Conservation (phyloP, 35 echinoderm and acorn worm genomes). For the Antedon bifida region DNA sequence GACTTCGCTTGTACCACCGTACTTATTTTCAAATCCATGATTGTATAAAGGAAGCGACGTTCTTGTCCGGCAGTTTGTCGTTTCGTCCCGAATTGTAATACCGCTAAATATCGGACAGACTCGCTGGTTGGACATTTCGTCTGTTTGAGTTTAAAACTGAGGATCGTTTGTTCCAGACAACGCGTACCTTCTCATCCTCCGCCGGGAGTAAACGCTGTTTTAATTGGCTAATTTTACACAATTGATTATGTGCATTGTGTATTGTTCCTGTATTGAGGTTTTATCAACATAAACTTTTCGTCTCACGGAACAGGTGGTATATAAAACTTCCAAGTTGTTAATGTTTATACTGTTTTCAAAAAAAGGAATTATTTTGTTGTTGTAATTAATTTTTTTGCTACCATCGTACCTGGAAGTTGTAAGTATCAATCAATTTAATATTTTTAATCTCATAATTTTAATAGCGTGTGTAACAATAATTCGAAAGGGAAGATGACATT, state of each 20-base stretch:
- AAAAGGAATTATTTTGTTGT: too few relatives aligned
- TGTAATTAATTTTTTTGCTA: too few relatives aligned
- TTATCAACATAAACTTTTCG: neutral
- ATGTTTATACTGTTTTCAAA: neutral
- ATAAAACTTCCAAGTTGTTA: neutral
- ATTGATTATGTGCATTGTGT: neutral
- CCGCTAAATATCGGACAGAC: neutral
- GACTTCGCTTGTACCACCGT: neutral
- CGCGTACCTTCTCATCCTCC: neutral
- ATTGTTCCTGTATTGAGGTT: neutral
- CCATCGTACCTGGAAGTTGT: too few relatives aligned
- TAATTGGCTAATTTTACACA: neutral
- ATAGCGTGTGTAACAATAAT: too few relatives aligned
- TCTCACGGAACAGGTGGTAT: neutral
- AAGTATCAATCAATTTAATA: too few relatives aligned
- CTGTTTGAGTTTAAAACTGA: neutral
- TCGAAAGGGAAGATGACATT: too few relatives aligned
- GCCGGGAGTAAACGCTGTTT: neutral
- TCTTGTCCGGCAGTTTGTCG: neutral
- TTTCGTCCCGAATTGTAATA: neutral
- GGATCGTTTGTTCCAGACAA: neutral
- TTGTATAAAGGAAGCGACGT: neutral
- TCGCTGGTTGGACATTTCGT: neutral
- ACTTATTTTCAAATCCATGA: neutral
- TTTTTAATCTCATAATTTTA: too few relatives aligned